These are phyloP conservation scores for Psylliodes chrysocephalus DNA, from an alignment of 2,888 invertebrate genomes.

Conservation along the genomic window DNA sequence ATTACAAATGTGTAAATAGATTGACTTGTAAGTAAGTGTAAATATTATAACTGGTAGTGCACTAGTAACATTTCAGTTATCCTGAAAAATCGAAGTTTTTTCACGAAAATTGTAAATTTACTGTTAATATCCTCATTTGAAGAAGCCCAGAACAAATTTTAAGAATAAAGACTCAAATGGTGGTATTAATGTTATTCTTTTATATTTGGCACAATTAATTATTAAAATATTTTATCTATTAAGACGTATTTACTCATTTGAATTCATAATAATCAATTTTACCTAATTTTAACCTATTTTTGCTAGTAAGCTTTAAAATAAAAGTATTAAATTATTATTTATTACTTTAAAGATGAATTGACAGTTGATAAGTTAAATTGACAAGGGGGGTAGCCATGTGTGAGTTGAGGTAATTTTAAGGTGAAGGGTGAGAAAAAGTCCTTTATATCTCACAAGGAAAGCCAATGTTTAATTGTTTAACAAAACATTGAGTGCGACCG, in stretches of 20 bases:
- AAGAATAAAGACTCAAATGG: not conserved
- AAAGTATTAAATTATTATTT: not conserved
- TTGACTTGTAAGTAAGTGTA: constrained; percentile 45
- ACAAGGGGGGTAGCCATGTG: no score
- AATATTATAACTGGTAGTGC: constrained; percentile 45
- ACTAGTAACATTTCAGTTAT: constrained; percentile 50
- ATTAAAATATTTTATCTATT: not conserved
- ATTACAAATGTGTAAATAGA: constrained; percentile 43
- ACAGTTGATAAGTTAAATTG: no score
- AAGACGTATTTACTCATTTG: not conserved
- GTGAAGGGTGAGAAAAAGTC: no score
- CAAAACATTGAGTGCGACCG: no score
- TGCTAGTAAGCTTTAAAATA: not conserved
- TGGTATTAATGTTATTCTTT: not conserved
- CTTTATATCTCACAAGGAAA: no score
- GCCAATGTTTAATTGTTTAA: no score
- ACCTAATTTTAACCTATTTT: not conserved
- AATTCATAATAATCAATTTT: no score
- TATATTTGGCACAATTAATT: not conserved
- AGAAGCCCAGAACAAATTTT: not conserved
- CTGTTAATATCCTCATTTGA: constrained; percentile 7
- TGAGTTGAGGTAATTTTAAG: no score
- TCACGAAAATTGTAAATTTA: constrained; percentile 9
- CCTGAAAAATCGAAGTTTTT: constrained; percentile 17
- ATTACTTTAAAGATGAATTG: no score